Conservation (phyloP, 2,113 vertebrate species). For the Sarotherodon lohbergeri region DNA sequence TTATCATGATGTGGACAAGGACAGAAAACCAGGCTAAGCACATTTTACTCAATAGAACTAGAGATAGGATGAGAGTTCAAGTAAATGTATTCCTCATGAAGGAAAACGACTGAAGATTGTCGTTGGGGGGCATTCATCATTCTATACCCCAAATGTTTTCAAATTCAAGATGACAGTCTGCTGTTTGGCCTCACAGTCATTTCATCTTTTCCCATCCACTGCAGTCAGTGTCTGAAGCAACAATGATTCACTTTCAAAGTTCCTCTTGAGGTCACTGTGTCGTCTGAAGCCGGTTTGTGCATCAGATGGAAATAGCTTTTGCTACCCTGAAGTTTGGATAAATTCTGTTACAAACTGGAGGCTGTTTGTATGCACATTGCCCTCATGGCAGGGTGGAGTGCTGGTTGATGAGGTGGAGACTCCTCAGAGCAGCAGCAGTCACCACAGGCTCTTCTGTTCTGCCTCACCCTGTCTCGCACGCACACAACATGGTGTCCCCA, state of each 20-base stretch:
- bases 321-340: not conserved
- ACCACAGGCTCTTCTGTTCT: constrained; percentile 51
- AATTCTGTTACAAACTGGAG: not conserved
- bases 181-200: constrained; percentile 39
- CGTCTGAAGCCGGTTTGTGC: not conserved
- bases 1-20: not conserved
- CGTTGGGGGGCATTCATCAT: not conserved
- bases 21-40: not conserved
- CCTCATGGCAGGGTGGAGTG: not conserved
- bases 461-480: not conserved
- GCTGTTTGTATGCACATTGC: not conserved
- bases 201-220: constrained; percentile 19
- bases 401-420: constrained; percentile 44
- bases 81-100: not conserved
- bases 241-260: constrained; percentile 47
- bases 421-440: constrained; percentile 52
- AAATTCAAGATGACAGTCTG: constrained; percentile 36
- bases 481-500: not conserved
- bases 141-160: not conserved
- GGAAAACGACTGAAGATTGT: not conserved
- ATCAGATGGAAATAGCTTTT: not conserved
- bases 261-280: constrained; percentile 23
- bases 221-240: constrained; percentile 25
- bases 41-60: not conserved
- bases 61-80: not conserved